Percentiles rank a stretch among this genome's conserved stretches.
phyloP scores from a whole-genome alignment of 2,888 invertebrate genomes.

The Ochropleura plecta region DNA sequence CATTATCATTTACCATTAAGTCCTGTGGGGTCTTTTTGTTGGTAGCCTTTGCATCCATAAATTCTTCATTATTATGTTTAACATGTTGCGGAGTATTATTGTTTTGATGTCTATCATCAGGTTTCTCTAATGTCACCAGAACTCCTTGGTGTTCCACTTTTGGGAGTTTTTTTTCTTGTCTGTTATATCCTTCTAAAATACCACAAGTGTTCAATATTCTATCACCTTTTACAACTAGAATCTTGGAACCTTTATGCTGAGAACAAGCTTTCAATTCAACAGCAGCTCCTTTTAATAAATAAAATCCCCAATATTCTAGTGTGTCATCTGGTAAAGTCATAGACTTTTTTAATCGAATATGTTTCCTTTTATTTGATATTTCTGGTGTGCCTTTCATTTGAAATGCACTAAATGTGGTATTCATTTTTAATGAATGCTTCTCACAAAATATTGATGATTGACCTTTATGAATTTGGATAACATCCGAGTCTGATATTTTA shows the following conservation, averaged over 20 bases:
- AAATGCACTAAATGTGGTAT: conserved; percentile 93
- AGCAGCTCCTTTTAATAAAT: conserved; percentile 94
- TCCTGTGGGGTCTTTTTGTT: conserved; percentile 19
- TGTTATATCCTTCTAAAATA: conserved; percentile 92
- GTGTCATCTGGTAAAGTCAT: conserved; percentile 96
- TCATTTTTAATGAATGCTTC: conserved; percentile 94
- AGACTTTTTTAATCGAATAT: conserved; percentile 94
- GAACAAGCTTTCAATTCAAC: conserved; percentile 95
- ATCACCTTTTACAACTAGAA: conserved; percentile 95
- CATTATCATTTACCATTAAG: conserved; percentile 19
- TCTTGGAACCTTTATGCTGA: conserved; percentile 94
- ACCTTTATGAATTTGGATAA: conserved; percentile 95
- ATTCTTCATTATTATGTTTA: conserved; percentile 12
- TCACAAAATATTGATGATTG: conserved; percentile 96
- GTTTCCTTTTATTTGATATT: conserved; percentile 93
- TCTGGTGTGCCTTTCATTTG: conserved; percentile 93
- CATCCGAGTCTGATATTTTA: conserved; percentile 95
- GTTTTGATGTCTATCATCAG: conserved; percentile 67
- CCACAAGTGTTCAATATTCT: conserved; percentile 94
- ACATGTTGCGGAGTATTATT: conserved; percentile 22
- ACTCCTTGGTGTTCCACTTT: conserved; percentile 91
- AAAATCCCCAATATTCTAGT: conserved; percentile 97
- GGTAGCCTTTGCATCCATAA: neutral
- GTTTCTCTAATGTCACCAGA: conserved; percentile 84
- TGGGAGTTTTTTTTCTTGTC: conserved; percentile 91